Percentiles rank a stretch among this genome's conserved stretches.
phyloP scores from a whole-genome alignment of 1,140 invertebrate species.

The Drosophila ohnishii region DNA sequence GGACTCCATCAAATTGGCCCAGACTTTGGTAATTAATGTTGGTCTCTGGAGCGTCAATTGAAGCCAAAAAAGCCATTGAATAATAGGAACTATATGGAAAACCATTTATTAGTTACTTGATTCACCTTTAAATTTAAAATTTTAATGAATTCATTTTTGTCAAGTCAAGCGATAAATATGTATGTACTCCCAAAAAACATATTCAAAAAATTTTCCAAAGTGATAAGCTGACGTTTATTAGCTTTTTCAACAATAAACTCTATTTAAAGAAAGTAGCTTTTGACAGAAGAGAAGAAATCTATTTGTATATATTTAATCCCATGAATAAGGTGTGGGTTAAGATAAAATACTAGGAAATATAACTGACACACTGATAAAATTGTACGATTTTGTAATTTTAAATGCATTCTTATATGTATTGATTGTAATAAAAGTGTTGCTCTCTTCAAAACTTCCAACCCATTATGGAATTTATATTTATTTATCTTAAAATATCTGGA shows the following conservation, averaged over 20 bases:
- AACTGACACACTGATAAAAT: not conserved
- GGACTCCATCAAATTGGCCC: conserved; percentile 32
- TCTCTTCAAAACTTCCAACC: too few species aligned
- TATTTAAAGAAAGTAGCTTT: not conserved
- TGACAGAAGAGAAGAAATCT: not conserved
- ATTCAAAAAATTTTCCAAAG: not conserved
- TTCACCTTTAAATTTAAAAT: not conserved
- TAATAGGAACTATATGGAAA: not conserved
- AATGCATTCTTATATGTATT: too few species aligned
- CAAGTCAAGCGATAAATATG: not conserved
- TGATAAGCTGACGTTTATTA: not conserved
- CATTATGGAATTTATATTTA: too few species aligned
- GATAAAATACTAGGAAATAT: not conserved
- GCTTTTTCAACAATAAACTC: not conserved
- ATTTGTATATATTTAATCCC: not conserved
- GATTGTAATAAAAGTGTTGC: too few species aligned
- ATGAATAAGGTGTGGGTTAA: not conserved
- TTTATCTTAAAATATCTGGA: too few species aligned
- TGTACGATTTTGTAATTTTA: too few species aligned
- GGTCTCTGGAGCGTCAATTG: conserved; percentile 1
- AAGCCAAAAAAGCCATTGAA: conserved; percentile 11
- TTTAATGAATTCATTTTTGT: too few species aligned
- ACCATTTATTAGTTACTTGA: not conserved
- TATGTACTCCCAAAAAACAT: not conserved
- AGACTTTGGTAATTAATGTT: conserved; percentile 35